Base-by-base conservation (phyloP, 2,113 vertebrate genomes). In the Coptodon bakossiorum region DNA sequence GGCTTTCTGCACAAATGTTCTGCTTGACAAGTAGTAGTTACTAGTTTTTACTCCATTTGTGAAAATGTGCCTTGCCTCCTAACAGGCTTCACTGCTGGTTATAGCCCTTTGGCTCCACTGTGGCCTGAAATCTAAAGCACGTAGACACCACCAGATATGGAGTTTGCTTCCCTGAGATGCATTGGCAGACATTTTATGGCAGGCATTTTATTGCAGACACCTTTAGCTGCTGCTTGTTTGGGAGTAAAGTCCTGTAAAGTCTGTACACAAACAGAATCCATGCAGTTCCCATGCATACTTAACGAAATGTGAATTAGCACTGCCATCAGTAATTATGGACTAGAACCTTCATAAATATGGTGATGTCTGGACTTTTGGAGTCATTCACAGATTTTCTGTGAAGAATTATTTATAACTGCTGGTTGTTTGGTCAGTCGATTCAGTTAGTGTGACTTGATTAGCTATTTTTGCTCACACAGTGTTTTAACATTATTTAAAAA, bases 251-350 rank as follows among this genome's bases (percentile, higher is more conserved):
- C 43, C 24, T 50, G 6, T 50, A 2, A 50, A 76, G 45, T 31
- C 27, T 78, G 73, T 48, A 34, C 27, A 12, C 43, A 31, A 50
- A 43, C 27, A 78, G 6, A 78, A 31, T 78, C 43, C 6, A 3
- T 50, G 24, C 16, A 76, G 43, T 17, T 76, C 0, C 0, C 14
- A 29, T 11, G 43, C 4, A 31, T 78, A 78, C 24, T 78, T 50
- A 0, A 48, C 1, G 2, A 76, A 76, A 76, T 48, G 68, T 76
- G 0, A 29, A 76, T 76, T 76, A 31, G 27, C 43, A 31, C 27
- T 5, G 43, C 27, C 4, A 19, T 50, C 24, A 50, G 16, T 19
- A 50, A 45, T 50, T 76, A 12, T 76, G 40, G 68, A 29, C 1
- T 11, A 6, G 16, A 34, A 13, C 10, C 27, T 78, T 48, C 17